These are phyloP conservation scores for Scalopus aquaticus DNA, from an alignment of 2,113 vertebrate genomes.

Conservation along the genomic window DNA sequence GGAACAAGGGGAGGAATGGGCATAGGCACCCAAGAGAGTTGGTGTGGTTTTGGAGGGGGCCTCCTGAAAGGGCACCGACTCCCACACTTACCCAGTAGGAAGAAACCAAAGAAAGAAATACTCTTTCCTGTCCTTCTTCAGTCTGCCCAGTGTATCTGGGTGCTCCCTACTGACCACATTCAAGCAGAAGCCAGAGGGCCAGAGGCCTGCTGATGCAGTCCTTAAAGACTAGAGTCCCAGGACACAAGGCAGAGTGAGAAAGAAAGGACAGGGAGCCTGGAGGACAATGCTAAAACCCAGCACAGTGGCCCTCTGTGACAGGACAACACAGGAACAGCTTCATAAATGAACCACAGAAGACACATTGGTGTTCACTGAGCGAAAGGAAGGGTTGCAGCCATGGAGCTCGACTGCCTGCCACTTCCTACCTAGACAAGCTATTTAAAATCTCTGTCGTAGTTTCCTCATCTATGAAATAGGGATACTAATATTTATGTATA, in stretches of 20 bases:
- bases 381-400: not conserved
- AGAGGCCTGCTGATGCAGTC: no score
- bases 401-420: not conserved
- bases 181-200: not conserved
- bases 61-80: not conserved
- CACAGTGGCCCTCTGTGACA: not conserved
- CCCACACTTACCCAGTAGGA: not conserved
- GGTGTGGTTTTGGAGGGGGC: not conserved
- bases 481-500: no score
- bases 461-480: not conserved
- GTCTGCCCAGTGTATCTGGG: not conserved
- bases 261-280: not conserved
- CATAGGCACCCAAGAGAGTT: not conserved
- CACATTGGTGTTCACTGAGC: not conserved
- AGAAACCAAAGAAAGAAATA: not conserved
- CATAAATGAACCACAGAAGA: not conserved
- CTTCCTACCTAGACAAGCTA: not conserved
- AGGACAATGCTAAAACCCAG: not conserved
- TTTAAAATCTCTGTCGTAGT: not conserved
- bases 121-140: not conserved
- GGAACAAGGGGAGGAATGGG: not conserved
- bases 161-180: not conserved
- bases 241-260: not conserved
- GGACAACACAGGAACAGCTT: not conserved
- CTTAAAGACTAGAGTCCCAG: not conserved